Base-by-base conservation (phyloP, 2,113 vertebrate species). In the Tichodroma muraria region DNA sequence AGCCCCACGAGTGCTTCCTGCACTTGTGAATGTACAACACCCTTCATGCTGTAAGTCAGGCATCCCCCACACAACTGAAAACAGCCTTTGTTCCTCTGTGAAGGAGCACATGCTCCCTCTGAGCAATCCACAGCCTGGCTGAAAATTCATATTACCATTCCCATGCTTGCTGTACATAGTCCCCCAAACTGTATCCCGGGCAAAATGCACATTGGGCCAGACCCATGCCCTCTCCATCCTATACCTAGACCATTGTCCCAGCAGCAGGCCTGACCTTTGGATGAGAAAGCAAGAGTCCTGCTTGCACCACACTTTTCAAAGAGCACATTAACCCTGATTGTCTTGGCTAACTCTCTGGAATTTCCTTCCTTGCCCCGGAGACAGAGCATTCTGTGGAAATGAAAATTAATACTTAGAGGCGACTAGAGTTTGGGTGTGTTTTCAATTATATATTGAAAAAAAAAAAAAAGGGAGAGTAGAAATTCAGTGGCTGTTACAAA, bases 341-440 rank as follows among this genome's bases (percentile, higher is more conserved):
- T 96, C 97, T 97, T 97, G 96, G 93, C 94, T 92, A 96, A 95
- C 90, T 92, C 94, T 88, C 88, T 96, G 96, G 97, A 97, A 97
- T 97, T 96, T 97, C 96, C 97, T 97, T 97, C 96, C 97, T 97
- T 95, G 95, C 95, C 89, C 91, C 10, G 84, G 95, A 97, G 96
- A 95, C 83, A 93, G 92, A 93, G 85, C 72, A 86, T 96, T 96
- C 90, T 95, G 90, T 94, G 93, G 93, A 97, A 96, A 97, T 93
- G 93, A 95, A 97, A 97, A 97, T 97, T 95, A 97, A 96, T 97
- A 95, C 95, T 96, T 97, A 86, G 72, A 96, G 94, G 83, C 77
- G 0, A 92, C 85, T 94, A 76, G 85, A 59, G 72, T 93, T 94
- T 81, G 84, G 81, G 93, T 97, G 94, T 97, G 97, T 95, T 97